Evolutionary conservation across 2,113 vertebrate genomes (phyloP).

Genomic region (Calyptomena viridis): DNA sequence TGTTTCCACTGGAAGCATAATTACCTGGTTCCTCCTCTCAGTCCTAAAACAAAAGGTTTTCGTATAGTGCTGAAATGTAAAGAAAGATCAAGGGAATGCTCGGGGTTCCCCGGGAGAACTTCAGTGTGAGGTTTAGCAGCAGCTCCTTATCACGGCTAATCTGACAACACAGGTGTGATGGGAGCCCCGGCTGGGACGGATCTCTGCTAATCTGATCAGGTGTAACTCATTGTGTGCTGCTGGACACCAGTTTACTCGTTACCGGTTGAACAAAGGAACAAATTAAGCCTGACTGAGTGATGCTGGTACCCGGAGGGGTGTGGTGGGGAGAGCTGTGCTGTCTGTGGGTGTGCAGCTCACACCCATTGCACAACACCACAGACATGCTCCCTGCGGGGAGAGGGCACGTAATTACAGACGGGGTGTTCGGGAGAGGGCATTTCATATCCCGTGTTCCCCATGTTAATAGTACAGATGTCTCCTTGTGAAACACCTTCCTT

Average conservation of each 20-base stretch:
- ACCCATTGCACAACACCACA: neutral
- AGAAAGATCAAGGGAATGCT: conserved; percentile 9
- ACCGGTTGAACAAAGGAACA: neutral
- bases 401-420: neutral
- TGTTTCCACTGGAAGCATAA: neutral
- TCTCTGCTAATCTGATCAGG: neutral
- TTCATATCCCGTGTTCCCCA: neutral
- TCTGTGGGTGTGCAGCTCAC: neutral
- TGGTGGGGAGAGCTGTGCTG: neutral
- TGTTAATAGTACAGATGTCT: neutral
- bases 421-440: neutral
- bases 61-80: neutral
- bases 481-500: neutral
- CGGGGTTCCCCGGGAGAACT: neutral
- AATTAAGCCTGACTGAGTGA: neutral
- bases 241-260: neutral
- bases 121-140: neutral
- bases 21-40: neutral
- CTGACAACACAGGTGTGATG: conserved; percentile 53
- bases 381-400: neutral
- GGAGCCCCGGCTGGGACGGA: neutral
- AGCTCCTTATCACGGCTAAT: neutral
- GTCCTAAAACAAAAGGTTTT: neutral
- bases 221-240: neutral
- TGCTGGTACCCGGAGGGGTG: neutral